Conservation (phyloP, 2,888 invertebrate species). For the Melanophora roralis region DNA sequence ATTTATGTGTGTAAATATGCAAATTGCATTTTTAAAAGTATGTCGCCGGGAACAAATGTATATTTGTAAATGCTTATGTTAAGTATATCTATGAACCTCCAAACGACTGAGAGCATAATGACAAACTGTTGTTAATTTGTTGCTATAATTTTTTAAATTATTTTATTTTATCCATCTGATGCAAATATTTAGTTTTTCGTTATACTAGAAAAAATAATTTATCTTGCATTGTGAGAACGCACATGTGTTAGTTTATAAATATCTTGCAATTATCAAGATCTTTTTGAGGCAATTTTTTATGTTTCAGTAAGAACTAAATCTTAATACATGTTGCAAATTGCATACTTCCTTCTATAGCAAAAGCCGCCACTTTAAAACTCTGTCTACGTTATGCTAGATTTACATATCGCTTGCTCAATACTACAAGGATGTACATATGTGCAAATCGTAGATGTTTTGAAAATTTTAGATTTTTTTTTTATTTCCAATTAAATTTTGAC, state of each 20-base stretch:
- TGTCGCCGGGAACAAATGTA: neutral
- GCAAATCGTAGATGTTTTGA: too few relatives aligned
- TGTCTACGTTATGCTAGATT: constrained; percentile 35
- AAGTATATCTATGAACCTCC: neutral
- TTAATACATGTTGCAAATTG: constrained; percentile 50
- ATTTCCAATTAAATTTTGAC: too few relatives aligned
- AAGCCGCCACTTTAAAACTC: constrained; percentile 26
- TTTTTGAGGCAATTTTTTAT: constrained; percentile 40
- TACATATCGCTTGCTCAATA: too few relatives aligned
- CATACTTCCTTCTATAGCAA: constrained; percentile 50
- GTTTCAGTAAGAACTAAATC: constrained; percentile 9
- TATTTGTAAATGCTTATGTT: too few relatives aligned
- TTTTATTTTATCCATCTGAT: constrained; percentile 20
- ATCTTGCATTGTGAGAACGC: neutral
- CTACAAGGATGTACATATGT: too few relatives aligned
- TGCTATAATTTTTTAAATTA: constrained; percentile 51
- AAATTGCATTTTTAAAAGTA: constrained; percentile 31
- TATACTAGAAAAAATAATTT: too few relatives aligned
- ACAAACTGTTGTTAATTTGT: constrained; percentile 59
- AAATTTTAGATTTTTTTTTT: too few relatives aligned
- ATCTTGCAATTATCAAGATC: constrained; percentile 52
- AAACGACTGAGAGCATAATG: constrained; percentile 46
- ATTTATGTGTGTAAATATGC: constrained; percentile 8
- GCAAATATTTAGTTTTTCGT: too few relatives aligned
- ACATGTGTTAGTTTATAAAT: constrained; percentile 4